Conservation (phyloP, 2,113 vertebrate genomes). For the Sula dactylatra region DNA sequence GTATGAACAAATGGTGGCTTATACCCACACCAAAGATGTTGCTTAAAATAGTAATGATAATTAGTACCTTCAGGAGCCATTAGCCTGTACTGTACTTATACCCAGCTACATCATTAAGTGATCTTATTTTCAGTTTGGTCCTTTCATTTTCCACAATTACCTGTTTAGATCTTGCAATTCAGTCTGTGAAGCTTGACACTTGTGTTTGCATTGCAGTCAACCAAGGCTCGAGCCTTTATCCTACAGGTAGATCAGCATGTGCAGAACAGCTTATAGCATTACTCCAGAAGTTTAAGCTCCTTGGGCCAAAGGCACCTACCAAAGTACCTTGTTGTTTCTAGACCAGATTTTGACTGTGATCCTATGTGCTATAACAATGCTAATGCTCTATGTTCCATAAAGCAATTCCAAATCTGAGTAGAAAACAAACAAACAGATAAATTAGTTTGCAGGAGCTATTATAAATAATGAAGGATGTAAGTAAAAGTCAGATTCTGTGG, state of each 20-base stretch:
- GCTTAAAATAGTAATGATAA: constrained; percentile 15
- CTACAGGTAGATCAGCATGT: not conserved
- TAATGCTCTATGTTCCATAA: not conserved
- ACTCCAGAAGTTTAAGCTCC: not conserved
- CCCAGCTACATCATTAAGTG: not conserved
- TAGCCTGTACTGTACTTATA: not conserved
- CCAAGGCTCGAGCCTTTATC: not conserved
- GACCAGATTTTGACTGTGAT: not conserved
- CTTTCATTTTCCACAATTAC: not conserved
- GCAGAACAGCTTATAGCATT: not conserved
- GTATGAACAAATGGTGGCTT: not conserved
- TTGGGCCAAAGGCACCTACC: not conserved
- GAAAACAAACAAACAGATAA: not conserved
- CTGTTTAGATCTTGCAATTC: not conserved
- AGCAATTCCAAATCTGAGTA: not conserved
- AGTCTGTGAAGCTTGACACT: not conserved
- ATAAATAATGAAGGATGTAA: not conserved
- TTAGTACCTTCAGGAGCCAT: not conserved
- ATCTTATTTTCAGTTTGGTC: not conserved
- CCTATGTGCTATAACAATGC: not conserved
- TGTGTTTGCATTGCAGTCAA: not conserved
- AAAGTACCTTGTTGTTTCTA: not conserved
- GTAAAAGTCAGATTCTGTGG: not conserved
- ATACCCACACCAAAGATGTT: not conserved
- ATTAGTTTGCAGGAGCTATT: not conserved